phyloP scores from a whole-genome alignment of 2,888 invertebrate species.

The Beris chalybata region DNA sequence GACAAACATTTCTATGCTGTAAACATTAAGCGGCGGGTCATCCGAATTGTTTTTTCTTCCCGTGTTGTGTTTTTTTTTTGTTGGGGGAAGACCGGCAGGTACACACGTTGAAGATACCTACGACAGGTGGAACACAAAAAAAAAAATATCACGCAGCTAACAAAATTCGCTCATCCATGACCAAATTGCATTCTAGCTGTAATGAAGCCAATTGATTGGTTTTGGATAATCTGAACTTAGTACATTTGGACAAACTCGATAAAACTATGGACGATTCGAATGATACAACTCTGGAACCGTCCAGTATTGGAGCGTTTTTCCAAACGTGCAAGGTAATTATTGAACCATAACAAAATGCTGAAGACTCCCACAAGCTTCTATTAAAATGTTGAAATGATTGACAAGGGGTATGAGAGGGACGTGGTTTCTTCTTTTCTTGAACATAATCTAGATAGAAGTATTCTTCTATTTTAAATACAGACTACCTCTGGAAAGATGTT shows the following conservation, averaged over 20 bases:
- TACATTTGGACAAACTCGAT: background rate
- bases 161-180: constrained; percentile 25
- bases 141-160: background rate
- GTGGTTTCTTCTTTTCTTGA: too few relatives aligned
- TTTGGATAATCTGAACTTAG: background rate
- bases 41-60: constrained; percentile 8
- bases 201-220: constrained; percentile 23
- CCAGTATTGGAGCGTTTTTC: constrained; percentile 55
- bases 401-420: too few relatives aligned
- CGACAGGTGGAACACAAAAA: constrained; percentile 24
- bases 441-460: too few relatives aligned
- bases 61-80: constrained; percentile 1
- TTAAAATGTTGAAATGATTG: too few relatives aligned
- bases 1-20: constrained; percentile 2
- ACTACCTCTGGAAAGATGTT: too few relatives aligned
- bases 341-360: too few relatives aligned
- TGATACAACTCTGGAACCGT: constrained; percentile 41
- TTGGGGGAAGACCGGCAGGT: constrained; percentile 23
- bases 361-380: too few relatives aligned
- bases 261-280: constrained; percentile 29
- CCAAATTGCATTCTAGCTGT: constrained; percentile 13
- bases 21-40: constrained; percentile 29
- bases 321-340: constrained; percentile 57
- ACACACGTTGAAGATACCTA: constrained; percentile 6
- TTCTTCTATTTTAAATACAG: too few relatives aligned